These are phyloP conservation scores for Melipona quadrifasciata DNA, from an alignment of 1,140 invertebrate species.

Conservation along the genomic window DNA sequence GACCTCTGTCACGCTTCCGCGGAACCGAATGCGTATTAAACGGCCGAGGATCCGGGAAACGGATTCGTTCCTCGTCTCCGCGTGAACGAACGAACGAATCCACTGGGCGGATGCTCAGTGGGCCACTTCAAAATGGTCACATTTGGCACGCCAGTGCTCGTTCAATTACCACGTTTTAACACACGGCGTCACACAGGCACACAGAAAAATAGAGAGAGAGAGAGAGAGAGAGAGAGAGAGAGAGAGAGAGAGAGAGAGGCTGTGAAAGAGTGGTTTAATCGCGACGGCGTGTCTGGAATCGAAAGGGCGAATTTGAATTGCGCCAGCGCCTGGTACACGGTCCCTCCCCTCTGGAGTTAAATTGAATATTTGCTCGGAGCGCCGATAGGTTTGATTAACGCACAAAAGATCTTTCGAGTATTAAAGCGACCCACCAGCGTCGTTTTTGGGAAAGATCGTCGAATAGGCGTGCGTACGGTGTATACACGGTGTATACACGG, in stretches of 20 bases:
- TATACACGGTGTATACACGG: background rate
- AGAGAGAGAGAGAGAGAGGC: too few relatives aligned
- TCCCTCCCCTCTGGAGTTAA: background rate
- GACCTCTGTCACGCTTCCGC: conserved; percentile 36
- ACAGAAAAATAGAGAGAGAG: background rate
- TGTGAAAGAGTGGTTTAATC: conserved; percentile 9
- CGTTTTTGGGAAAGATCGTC: background rate
- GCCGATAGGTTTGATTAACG: background rate
- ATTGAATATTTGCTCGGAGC: conserved; percentile 25
- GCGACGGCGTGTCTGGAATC: background rate
- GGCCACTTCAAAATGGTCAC: background rate
- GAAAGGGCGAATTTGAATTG: background rate
- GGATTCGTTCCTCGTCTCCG: background rate
- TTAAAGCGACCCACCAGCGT: background rate
- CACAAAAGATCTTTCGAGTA: background rate
- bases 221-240: too few relatives aligned
- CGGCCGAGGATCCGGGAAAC: conserved; percentile 34
- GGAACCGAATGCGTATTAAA: conserved; percentile 53
- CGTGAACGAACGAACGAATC: background rate
- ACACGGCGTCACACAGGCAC: background rate
- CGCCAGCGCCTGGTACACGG: background rate
- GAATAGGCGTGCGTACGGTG: too few relatives aligned
- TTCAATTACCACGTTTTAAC: conserved; percentile 26
- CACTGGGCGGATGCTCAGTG: too few relatives aligned
- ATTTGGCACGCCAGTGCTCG: background rate